phyloP scores from a whole-genome alignment of 2,113 vertebrate species.

The Microcebus griseorufus region DNA sequence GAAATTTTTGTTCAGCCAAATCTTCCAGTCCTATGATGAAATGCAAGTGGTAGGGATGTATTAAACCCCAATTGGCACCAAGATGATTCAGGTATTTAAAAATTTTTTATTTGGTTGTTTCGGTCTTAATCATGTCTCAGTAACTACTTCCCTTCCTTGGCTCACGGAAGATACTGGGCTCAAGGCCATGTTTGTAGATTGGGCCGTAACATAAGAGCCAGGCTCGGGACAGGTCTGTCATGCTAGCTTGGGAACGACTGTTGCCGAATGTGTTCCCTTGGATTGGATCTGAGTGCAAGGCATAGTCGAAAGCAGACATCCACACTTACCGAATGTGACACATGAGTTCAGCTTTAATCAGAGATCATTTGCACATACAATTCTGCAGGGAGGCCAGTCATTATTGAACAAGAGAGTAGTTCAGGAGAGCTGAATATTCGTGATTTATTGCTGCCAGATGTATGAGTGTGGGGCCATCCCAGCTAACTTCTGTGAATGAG shows the following conservation, averaged over 20 bases:
- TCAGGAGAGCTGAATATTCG: neutral
- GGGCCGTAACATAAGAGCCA: neutral
- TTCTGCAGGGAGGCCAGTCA: neutral
- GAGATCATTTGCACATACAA: neutral
- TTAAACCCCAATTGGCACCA: neutral
- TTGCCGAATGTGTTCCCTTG: neutral
- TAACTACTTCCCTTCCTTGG: neutral
- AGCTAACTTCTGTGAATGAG: neutral
- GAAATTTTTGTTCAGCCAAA: neutral
- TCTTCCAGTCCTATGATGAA: neutral
- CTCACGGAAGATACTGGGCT: neutral
- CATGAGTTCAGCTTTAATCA: conserved; percentile 8
- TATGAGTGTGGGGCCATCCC: neutral
- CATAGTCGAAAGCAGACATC: neutral
- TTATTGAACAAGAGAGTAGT: neutral
- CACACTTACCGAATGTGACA: neutral
- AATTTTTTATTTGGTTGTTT: neutral
- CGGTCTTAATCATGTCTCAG: neutral
- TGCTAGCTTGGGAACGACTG: neutral
- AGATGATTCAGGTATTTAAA: neutral
- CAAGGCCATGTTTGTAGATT: no score
- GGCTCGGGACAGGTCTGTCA: neutral
- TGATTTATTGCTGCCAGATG: neutral
- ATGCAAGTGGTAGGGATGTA: neutral
- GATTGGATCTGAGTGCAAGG: neutral